Base-by-base conservation (phyloP, 2,888 invertebrate genomes). In the Clepsis dumicolana region DNA sequence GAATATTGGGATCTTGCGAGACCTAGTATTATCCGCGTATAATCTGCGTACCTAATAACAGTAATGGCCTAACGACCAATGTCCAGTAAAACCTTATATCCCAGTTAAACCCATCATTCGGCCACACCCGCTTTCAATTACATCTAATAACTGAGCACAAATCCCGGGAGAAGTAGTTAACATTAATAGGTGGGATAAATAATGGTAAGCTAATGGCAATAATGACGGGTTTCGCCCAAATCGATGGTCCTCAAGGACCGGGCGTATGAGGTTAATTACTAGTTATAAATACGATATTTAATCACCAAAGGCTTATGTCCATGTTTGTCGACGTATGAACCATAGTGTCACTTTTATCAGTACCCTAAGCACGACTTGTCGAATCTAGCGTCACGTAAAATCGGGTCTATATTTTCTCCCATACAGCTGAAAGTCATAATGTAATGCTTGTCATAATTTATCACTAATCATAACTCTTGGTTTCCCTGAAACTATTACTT, bases 81-180 rank as follows among this genome's bases (percentile, higher is more conserved):
- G 21, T 12, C 14, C n/a, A 16, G 12, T 62, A 56, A 54, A 67
- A 12, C 35, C 62, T 38, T 21, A 32, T 57, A 68, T 64, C 41
- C 29, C 7, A 29, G 3, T 4, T 4, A 4, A 32, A 32, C 41
- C 62, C 64, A 56, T 60, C 64, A 52, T 65, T 64, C 27, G 61
- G 68, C 57, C 68, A 57, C 71, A 52, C 66, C 71, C 66, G 68
- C 18, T 78, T 83, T 84, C 82, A 83, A 81, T 85, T 84, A 82
- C 73, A 70, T 69, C 70, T 83, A 85, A 83, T 85, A 82, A 82
- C 76, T 70, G 76, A 83, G 77, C 80, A 77, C 77, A 75, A 81
- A 80, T 78, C 85, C 84, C 82, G 56, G 59, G 74, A 80, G 80
- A 77, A 81, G 83, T 79, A 73, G 69, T 35, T 41, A 52, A 59